Percentiles rank a stretch among this genome's conserved stretches.
phyloP scores from a whole-genome alignment of 2,888 invertebrate species.

The Rotaria macrura region DNA sequence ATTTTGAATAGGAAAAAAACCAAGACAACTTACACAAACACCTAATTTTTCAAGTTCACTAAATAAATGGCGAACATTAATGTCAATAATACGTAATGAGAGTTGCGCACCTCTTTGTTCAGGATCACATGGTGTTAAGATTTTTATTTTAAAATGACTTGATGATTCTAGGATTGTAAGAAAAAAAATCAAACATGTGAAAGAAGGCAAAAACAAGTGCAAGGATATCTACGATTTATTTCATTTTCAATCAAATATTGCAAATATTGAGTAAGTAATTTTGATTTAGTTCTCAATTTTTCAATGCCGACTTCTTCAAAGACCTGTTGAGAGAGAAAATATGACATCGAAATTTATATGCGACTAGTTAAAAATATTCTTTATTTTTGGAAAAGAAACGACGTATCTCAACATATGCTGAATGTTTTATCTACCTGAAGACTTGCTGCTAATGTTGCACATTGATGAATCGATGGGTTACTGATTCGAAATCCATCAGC shows the following conservation, averaged over 20 bases:
- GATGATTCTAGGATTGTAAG: neutral
- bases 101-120: constrained; percentile 54
- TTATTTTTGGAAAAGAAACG: no score
- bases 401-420: no score
- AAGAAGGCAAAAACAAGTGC: neutral
- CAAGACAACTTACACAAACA: constrained; percentile 50
- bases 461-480: constrained; percentile 54
- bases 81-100: constrained; percentile 51
- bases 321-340: constrained; percentile 43
- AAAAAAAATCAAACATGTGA: neutral
- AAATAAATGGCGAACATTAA: constrained; percentile 47
- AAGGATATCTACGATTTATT: constrained; percentile 16
- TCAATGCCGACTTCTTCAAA: constrained; percentile 49
- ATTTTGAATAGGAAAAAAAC: neutral
- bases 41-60: constrained; percentile 52
- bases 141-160: constrained; percentile 38
- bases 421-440: constrained; percentile 48
- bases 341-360: no score
- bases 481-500: constrained; percentile 53
- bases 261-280: constrained; percentile 54
- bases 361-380: no score
- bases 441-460: constrained; percentile 50
- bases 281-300: constrained; percentile 50
- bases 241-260: constrained; percentile 48
- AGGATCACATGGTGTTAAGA: constrained; percentile 54